These are phyloP conservation scores for Palaemon carinicauda DNA, from an alignment of 1,140 invertebrate genomes.

Conservation along the genomic window DNA sequence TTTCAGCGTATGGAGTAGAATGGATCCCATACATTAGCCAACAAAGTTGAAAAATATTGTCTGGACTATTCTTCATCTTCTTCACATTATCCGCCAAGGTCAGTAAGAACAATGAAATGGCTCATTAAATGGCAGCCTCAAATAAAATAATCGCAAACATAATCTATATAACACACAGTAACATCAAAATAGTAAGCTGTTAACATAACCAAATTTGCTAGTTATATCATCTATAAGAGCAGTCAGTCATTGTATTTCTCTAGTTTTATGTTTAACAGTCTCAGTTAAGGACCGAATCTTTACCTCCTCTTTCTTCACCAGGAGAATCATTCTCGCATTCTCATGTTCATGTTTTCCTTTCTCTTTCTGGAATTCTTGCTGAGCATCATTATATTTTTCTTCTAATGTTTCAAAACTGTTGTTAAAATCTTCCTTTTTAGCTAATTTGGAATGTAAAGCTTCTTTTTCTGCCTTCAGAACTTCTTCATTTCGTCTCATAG, in stretches of 20 bases:
- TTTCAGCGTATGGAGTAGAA: too few species aligned
- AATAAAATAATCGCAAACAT: too few species aligned
- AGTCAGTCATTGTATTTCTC: conserved; percentile 22
- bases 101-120: too few species aligned
- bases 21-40: too few species aligned
- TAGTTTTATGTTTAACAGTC: conserved; percentile 21
- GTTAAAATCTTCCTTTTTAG: conserved; percentile 16
- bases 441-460: conserved; percentile 2
- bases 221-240: conserved; percentile 37
- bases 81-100: too few species aligned
- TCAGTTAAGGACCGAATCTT: conserved; percentile 37
- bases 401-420: conserved; percentile 5
- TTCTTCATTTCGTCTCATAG: conserved; percentile 16
- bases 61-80: too few species aligned
- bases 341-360: conserved; percentile 45
- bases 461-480: conserved; percentile 7
- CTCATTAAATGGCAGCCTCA: too few species aligned
- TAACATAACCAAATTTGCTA: neutral
- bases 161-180: too few species aligned
- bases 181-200: too few species aligned
- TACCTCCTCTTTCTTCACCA: conserved; percentile 42
- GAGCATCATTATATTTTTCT: conserved; percentile 30
- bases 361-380: neutral
- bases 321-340: conserved; percentile 16
- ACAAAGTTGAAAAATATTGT: too few species aligned